Evolutionary conservation across 2,113 vertebrate genomes (phyloP).

Genomic region (Barbus barbus): DNA sequence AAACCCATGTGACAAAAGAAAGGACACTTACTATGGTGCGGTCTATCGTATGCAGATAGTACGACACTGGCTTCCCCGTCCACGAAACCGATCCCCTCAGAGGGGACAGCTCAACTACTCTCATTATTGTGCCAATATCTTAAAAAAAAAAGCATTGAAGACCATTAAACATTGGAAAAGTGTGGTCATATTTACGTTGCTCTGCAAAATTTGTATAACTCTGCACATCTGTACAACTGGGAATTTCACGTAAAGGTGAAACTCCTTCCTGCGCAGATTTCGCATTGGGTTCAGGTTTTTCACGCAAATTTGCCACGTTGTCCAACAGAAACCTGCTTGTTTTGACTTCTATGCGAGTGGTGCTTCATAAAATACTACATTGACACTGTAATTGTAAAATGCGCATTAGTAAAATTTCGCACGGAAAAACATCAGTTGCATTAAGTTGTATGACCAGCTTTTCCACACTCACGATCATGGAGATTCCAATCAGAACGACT

Average conservation of each 20-base stretch:
- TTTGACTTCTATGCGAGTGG: neutral
- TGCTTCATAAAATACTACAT: too few species aligned
- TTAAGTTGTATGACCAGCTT: too few species aligned
- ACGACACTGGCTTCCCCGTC: conserved; percentile 98
- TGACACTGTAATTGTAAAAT: too few species aligned
- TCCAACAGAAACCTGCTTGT: neutral
- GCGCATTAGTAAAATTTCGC: too few species aligned
- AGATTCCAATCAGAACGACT: too few species aligned
- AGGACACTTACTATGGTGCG: conserved; percentile 93
- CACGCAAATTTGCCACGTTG: neutral
- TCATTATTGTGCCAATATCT: conserved; percentile 99
- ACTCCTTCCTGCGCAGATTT: neutral
- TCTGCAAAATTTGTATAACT: neutral
- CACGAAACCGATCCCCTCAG: conserved; percentile 96
- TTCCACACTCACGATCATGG: too few species aligned
- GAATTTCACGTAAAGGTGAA: neutral
- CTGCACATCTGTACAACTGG: neutral
- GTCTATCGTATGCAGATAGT: conserved; percentile 99
- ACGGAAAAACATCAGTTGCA: too few species aligned
- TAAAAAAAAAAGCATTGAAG: conserved; percentile 31
- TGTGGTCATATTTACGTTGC: neutral
- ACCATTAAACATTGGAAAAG: neutral
- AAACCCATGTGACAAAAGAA: neutral
- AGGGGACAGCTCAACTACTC: conserved; percentile 96
- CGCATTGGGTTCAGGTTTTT: too few species aligned